phyloP scores from a whole-genome alignment of 1,140 invertebrate species.

The Musca domestica region DNA sequence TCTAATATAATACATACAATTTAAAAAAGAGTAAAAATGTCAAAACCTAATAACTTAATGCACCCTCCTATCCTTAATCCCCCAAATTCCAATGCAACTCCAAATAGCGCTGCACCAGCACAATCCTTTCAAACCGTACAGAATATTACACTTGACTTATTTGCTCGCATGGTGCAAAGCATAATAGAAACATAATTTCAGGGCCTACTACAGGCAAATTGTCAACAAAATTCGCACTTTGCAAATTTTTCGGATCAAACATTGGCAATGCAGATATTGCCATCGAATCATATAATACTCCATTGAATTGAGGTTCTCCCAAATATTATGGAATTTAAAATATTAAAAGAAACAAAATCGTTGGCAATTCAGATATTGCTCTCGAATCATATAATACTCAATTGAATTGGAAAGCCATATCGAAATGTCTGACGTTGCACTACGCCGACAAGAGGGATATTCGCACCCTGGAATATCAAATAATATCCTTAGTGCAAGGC shows the following conservation, averaged over 20 bases:
- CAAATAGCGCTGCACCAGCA: background rate
- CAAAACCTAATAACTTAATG: background rate
- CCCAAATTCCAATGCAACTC: background rate
- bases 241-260: too few species aligned
- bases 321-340: background rate
- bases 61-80: background rate
- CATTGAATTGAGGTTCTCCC: background rate
- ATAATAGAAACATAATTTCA: background rate
- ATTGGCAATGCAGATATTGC: background rate
- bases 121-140: background rate
- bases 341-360: background rate
- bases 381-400: slow-evolving; percentile 26
- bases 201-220: background rate
- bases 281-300: background rate
- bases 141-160: background rate
- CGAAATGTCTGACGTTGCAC: slow-evolving; percentile 22
- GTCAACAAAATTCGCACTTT: too few species aligned
- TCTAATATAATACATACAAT: too few species aligned
- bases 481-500: slow-evolving; percentile 25
- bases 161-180: background rate
- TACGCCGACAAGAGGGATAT: slow-evolving; percentile 27
- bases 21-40: too few species aligned
- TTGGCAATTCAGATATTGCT: background rate
- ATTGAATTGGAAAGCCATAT: slow-evolving; percentile 20
- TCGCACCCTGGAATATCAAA: slow-evolving; percentile 24